Base-by-base conservation (phyloP, 2,888 invertebrate species). In the Adelphocoris suturalis region DNA sequence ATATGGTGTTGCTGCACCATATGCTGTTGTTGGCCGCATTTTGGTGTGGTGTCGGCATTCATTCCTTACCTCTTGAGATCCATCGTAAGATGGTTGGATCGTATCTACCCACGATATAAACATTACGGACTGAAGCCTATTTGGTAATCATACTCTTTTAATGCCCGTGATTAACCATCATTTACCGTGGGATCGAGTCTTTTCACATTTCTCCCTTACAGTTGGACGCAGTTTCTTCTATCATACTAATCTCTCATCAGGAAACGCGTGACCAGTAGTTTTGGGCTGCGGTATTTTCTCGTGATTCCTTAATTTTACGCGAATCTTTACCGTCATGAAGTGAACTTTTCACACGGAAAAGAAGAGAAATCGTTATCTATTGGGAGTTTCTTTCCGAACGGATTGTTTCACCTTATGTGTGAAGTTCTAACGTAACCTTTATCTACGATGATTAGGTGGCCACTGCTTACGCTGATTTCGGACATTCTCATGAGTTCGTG, bases 401-500 rank as follows among this genome's bases (percentile, higher is more conserved):
- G 23, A 68, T 68, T 68, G 68, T 68, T 52, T 52, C 52, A 11
- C 12, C 52, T 52, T 78, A 14, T 47, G 46, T 78, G 78, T 46
- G 78, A 78, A 19, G 78, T 47, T 78, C 46, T 78, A 37, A 78
- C 78, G 23, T 76, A 37, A 37, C 19, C 75, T 19, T 37, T 16
- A 78, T n/a, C 68, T 7, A 13, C 23, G 19, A 47, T 78, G 3
- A 78, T 37, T 37, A 78, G n/a, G 46, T n/a, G 78, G 19, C 78
- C 46, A 78, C 37, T 46, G 78, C 37, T 78, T 78, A 28, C 28
- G 76, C 28, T 13, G 28, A 28, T 76, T 75, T 75, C 75, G 75
- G 75, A 75, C 75, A 52, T 52, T 13, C 16, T 61, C 16, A 61
- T 61, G 61, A 68, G n/a, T 68, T 68, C 68, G 68, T 68, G 68